Evolutionary conservation across 1,140 invertebrate species (phyloP).

Genomic region (Acromyrmex echinatior): DNA sequence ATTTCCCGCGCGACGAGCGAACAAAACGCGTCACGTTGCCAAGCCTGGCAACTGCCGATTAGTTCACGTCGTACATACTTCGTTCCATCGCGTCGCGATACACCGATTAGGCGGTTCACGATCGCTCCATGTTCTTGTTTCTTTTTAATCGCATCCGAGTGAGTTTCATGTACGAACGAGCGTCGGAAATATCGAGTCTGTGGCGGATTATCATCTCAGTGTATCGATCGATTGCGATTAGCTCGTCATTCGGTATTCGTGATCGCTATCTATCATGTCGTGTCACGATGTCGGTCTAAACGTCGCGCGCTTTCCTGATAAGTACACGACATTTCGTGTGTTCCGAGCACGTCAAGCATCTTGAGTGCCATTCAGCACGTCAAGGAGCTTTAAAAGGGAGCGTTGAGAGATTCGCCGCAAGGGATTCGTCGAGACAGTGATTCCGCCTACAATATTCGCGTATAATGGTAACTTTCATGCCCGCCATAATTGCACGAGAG

Average conservation of each 20-base stretch:
- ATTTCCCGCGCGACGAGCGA: not conserved
- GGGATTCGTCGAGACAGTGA: not conserved
- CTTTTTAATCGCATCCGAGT: not conserved
- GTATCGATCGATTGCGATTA: not conserved
- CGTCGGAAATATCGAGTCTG: not conserved
- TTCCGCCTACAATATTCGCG: not conserved
- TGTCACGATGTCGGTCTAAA: not conserved
- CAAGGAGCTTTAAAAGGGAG: not conserved
- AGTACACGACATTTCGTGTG: not conserved
- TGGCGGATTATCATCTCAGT: not conserved
- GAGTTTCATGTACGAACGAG: not conserved
- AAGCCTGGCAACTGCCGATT: not conserved
- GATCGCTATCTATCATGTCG: not conserved
- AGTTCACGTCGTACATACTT: not conserved
- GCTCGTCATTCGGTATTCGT: not conserved
- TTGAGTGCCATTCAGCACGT: not conserved
- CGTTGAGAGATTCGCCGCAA: not conserved
- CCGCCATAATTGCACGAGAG: too few species aligned
- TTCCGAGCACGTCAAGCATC: not conserved
- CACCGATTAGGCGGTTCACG: not conserved
- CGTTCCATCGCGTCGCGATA: not conserved
- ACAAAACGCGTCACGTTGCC: not conserved
- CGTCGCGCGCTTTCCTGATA: not conserved
- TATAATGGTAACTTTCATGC: not conserved
- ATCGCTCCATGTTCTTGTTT: not conserved